Evolutionary conservation across 2,113 vertebrate genomes (phyloP).

Genomic region (Burhinus oedicnemus): DNA sequence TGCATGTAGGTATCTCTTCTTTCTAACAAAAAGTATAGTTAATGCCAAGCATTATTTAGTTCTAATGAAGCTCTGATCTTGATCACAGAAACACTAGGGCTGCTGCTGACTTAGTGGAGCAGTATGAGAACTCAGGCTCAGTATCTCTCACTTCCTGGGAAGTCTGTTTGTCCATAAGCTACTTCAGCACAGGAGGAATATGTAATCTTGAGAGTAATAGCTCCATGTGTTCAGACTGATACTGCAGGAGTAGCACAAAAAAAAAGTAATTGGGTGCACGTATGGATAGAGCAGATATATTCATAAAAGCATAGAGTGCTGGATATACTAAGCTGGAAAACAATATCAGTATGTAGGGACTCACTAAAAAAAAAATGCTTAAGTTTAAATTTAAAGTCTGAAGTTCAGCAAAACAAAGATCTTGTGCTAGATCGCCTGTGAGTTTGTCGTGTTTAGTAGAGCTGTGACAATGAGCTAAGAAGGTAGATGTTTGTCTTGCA

Average conservation of each 20-base stretch:
- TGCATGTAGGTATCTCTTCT: neutral
- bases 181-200: neutral
- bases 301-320: neutral
- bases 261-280: accelerated
- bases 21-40: neutral
- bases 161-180: neutral
- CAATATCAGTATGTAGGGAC: neutral
- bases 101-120: neutral
- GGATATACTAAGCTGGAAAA: neutral
- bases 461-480: neutral
- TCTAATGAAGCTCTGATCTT: neutral
- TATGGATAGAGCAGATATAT: neutral
- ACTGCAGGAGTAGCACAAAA: neutral
- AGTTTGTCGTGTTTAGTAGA: neutral
- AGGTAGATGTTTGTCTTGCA: neutral
- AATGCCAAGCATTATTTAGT: neutral
- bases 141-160: neutral
- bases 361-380: neutral
- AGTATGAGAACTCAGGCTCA: neutral
- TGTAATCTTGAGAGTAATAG: neutral
- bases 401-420: neutral
- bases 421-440: neutral
- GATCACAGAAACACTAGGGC: neutral
- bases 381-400: neutral
- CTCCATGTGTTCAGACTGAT: neutral